Base-by-base conservation (phyloP, 2,113 vertebrate species). In the Ifrita kowaldi region DNA sequence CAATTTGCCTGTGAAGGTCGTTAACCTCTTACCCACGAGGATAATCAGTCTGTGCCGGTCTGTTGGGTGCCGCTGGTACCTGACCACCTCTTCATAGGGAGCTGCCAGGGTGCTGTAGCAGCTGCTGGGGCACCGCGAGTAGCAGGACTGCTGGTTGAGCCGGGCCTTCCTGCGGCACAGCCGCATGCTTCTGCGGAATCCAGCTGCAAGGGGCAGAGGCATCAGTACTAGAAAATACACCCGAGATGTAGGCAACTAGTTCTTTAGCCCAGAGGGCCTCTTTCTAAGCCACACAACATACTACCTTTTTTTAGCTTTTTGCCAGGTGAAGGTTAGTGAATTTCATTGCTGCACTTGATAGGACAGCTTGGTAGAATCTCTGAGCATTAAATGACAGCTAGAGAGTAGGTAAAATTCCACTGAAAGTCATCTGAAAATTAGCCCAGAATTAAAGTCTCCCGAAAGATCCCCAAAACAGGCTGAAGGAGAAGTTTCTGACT, bases 181-280 rank as follows among this genome's bases (percentile, higher is more conserved):
- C 63, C 99, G 99, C 97, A 99, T 97, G 88, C 99, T 99, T 87
- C 98, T 98, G 15, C 99, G 98, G 97, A 99, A 99, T 13, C 99
- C 99, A 47, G 98, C 99, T 99, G 97, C 7, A 37, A 23, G 74
- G 59, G 44, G n/a, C 39, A 93, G 56, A 85, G 15, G 64, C 28
- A 77, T 44, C 27, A 33, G 14, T 1, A 17, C 50, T 81, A 30
- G 28, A 55, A 83, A 55, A 37, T 0, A 24, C 10, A 41, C 13
- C 42, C 0, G 0, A 28, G 23, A 26, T 14, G 24, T 35, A 60
- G 37, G 32, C n/a, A 68, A 9, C 26, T 10, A 19, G 4, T 19
- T 53, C 64, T 44, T 27, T 6, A 65, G 35, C 41, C 20, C 60
- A 17, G 16, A 30, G 14, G 1, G 32, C n/a, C 22, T 71, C n/a